Evolutionary conservation across 2,888 invertebrate species (phyloP).

Genomic region (Glyphotaelius pellucidus): DNA sequence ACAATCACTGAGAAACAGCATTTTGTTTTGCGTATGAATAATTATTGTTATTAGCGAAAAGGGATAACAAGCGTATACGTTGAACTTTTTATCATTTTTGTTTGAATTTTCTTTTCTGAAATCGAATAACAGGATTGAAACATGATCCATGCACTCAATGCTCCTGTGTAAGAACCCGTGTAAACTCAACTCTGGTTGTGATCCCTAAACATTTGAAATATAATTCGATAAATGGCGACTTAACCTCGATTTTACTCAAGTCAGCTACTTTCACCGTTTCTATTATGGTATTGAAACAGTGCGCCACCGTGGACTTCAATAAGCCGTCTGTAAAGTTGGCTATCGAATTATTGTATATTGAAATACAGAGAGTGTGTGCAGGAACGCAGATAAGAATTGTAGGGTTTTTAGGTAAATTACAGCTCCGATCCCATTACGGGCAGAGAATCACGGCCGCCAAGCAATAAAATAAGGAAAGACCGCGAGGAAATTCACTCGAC

Average conservation of each 20-base stretch:
- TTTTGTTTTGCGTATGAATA: too few relatives aligned
- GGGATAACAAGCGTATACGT: too few relatives aligned
- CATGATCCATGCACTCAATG: too few relatives aligned
- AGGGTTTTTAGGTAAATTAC: slow-evolving; percentile 42
- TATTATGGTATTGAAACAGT: slow-evolving; percentile 2
- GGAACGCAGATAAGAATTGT: slow-evolving; percentile 26
- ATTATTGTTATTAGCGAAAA: too few relatives aligned
- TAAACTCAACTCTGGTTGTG: too few relatives aligned
- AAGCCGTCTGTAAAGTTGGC: slow-evolving; percentile 18
- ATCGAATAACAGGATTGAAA: too few relatives aligned
- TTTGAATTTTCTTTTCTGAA: too few relatives aligned
- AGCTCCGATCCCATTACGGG: background rate
- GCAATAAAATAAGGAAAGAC: slow-evolving; percentile 33
- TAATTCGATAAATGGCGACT: background rate
- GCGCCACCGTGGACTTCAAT: background rate
- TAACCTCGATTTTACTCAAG: background rate
- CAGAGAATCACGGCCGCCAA: slow-evolving; percentile 4
- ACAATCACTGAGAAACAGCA: too few relatives aligned
- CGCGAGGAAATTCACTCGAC: background rate
- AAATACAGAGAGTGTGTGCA: slow-evolving; percentile 37
- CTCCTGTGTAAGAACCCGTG: too few relatives aligned
- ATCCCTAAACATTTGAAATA: background rate
- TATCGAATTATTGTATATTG: slow-evolving; percentile 26
- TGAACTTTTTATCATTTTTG: too few relatives aligned
- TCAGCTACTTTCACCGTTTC: background rate